A percentile compares a stretch with the other conserved stretches of the same genome.
These are phyloP conservation scores for Tapirus indicus DNA, from an alignment of 2,797 vertebrate genomes.

Conservation along the genomic window DNA sequence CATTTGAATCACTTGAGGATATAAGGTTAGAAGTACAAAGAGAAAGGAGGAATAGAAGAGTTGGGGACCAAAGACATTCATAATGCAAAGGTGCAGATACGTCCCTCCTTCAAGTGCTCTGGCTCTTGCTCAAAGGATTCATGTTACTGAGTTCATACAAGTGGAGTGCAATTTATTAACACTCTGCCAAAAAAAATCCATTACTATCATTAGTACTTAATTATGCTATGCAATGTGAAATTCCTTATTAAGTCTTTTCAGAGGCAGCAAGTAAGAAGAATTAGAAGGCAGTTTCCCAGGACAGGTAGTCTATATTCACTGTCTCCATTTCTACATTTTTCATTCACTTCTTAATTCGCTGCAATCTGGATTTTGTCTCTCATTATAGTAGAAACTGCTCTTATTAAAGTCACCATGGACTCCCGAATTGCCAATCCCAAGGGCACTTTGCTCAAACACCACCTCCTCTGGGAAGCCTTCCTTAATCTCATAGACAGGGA, in stretches of 20 bases:
- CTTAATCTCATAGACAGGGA: background rate
- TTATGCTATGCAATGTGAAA: constrained; percentile 23
- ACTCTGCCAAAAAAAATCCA: background rate
- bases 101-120: background rate
- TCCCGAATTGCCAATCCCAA: constrained; percentile 2
- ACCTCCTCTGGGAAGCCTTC: constrained; percentile 15
- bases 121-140: background rate
- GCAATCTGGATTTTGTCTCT: constrained; percentile 23
- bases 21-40: background rate
- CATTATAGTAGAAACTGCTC: constrained; percentile 35
- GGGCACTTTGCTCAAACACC: constrained; percentile 13
- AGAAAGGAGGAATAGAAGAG: background rate
- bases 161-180: constrained; percentile 21
- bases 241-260: constrained; percentile 52
- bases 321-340: constrained; percentile 27
- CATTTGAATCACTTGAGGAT: background rate
- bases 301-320: background rate
- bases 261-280: constrained; percentile 29
- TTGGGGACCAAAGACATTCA: background rate
- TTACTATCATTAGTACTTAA: background rate
- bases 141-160: background rate
- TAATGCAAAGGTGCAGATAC: background rate
- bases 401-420: constrained; percentile 12
- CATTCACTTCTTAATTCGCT: background rate
- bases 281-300: constrained; percentile 44